Conservation (phyloP, 2,888 invertebrate species). For the Cheilosia vernalis region DNA sequence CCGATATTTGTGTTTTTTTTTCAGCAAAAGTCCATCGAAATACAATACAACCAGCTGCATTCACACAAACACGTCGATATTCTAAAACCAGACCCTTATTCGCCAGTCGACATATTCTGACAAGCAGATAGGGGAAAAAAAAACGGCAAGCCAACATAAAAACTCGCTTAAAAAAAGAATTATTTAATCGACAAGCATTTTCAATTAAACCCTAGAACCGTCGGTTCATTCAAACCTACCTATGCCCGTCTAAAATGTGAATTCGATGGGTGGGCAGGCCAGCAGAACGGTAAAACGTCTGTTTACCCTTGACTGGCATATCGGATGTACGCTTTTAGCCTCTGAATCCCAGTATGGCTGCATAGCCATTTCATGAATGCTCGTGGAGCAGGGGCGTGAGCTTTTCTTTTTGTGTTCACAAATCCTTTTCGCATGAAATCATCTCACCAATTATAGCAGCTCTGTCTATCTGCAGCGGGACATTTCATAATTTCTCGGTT, state of each 20-base stretch:
- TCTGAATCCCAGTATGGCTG: conserved; percentile 17
- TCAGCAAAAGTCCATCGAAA: not conserved
- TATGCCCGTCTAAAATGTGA: conserved; percentile 19
- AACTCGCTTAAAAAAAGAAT: conserved; percentile 12
- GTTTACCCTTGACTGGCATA: conserved; percentile 41
- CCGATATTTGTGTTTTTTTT: conserved; percentile 3
- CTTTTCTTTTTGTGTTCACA: conserved; percentile 1
- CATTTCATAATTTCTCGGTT: conserved; percentile 27
- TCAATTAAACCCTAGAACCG: conserved; percentile 54
- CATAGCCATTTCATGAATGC: conserved; percentile 9
- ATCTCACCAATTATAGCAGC: conserved; percentile 31
- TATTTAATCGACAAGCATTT: conserved; percentile 56
- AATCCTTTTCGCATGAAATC: conserved; percentile 36
- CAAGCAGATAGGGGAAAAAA: not conserved
- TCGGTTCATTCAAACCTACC: conserved; percentile 12
- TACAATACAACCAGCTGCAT: not conserved
- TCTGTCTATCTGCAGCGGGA: conserved; percentile 1
- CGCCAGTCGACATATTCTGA: not conserved
- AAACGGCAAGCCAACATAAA: conserved; percentile 14
- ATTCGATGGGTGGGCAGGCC: not conserved
- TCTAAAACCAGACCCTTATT: not conserved
- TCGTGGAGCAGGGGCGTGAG: not conserved
- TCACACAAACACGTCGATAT: not conserved
- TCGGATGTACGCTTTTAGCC: conserved; percentile 15
- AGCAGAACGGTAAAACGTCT: not conserved